These are phyloP conservation scores for Natrix natrix DNA, from an alignment of 2,797 vertebrate species.

Conservation along the genomic window DNA sequence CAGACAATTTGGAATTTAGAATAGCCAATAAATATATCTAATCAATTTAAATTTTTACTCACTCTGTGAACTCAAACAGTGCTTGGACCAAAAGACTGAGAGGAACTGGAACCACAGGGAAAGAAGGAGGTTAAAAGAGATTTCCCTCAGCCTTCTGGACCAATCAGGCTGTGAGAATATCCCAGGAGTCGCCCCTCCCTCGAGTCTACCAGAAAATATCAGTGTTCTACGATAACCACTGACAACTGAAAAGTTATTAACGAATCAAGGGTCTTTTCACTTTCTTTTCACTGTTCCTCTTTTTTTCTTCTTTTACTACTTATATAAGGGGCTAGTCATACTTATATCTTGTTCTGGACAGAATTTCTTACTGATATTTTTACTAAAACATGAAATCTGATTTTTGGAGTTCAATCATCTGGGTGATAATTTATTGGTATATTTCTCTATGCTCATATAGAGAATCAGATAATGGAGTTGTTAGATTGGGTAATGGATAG, in stretches of 20 bases:
- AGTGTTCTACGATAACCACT: not conserved
- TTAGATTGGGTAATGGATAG: no score
- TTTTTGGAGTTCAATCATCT: not conserved
- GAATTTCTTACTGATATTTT: not conserved
- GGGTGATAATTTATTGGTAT: not conserved
- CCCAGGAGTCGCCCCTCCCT: no score
- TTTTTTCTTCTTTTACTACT: not conserved
- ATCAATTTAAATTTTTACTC: no score
- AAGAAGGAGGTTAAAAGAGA: no score
- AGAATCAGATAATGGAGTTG: not conserved
- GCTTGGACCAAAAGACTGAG: no score
- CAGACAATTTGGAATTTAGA: no score
- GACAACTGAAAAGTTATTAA: not conserved
- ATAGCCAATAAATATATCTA: no score
- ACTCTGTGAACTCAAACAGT: no score
- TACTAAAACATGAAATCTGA: not conserved
- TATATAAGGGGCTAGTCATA: not conserved
- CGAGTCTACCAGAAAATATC: not conserved
- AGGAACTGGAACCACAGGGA: no score
- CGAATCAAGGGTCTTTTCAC: not conserved
- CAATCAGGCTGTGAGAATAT: no score
- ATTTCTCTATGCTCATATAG: not conserved
- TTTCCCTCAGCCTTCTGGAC: no score
- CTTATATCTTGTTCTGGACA: not conserved
- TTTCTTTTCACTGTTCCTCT: not conserved